These are phyloP conservation scores for Napeogenes inachia DNA, from an alignment of 2,888 invertebrate species.

Conservation along the genomic window DNA sequence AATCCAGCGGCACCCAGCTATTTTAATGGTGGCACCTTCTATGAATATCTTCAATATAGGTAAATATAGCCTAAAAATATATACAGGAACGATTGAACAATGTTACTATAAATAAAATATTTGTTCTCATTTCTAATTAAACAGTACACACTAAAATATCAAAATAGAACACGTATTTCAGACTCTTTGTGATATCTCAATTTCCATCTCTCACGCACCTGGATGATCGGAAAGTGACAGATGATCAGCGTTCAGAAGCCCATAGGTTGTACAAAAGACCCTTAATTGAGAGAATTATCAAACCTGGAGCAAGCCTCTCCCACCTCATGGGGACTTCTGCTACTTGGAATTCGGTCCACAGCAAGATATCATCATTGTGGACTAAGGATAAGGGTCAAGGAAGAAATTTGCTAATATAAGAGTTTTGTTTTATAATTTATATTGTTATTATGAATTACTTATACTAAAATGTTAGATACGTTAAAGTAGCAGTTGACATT, in stretches of 20 bases:
- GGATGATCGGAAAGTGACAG: slow-evolving; percentile 83
- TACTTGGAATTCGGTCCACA: slow-evolving; percentile 54
- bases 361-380: slow-evolving; percentile 46
- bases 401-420: slow-evolving; percentile 46
- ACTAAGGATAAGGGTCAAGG: slow-evolving; percentile 45
- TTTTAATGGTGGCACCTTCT: slow-evolving; percentile 85
- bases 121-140: background rate
- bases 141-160: too few species aligned
- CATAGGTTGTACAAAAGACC: slow-evolving; percentile 79
- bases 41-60: slow-evolving; percentile 87
- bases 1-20: slow-evolving; percentile 89
- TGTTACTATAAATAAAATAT: background rate
- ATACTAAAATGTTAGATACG: background rate
- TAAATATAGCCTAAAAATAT: slow-evolving; percentile 42
- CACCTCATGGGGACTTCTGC: slow-evolving; percentile 52
- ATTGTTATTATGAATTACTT: background rate
- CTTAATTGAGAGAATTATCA: slow-evolving; percentile 70
- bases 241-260: slow-evolving; percentile 80
- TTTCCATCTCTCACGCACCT: slow-evolving; percentile 82
- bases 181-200: slow-evolving; percentile 85
- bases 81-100: too few species aligned
- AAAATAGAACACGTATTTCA: slow-evolving; percentile 48
- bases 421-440: background rate
- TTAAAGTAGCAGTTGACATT: background rate
- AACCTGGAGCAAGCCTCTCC: slow-evolving; percentile 48